Evolutionary conservation across 2,888 invertebrate species (phyloP), one percentile per base, ranked within the genome.

Genomic region (Agrotis segetum): DNA sequence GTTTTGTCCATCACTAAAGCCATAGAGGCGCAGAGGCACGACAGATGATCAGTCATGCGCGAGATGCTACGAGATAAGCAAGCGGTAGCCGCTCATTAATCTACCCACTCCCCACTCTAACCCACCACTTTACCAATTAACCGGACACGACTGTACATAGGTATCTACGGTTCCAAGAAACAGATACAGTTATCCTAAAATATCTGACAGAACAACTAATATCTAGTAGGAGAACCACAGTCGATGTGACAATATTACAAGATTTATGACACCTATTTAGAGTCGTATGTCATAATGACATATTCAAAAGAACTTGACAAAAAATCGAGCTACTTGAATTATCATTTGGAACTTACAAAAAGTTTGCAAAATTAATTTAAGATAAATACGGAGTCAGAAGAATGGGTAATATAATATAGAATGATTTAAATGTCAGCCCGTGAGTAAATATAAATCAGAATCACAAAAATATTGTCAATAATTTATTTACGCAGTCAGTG

Each of bases 31-130:
- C 95, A 92, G 90, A 94, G 93, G 93, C 95, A 95, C 94, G 96
- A 96, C 96, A 95, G 96, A 96, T 96, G 95, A 96, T 96, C 96
- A 95, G 93, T 96, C 96, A 96, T 95, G 95, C 94, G 95, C 96
- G 92, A 92, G 96, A 96, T 96, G 94, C 92, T 91, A 92, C 92
- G 86, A 89, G 95, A 96, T 96, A 96, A 95, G 94, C 90, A 90
- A 86, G 93, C 95, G 90, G 96, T 96, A 95, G 95, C 96, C 93
- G 93, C 95, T 96, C 96, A 96, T 96, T 96, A 96, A 96, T 96
- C 96, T 96, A 90, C 94, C 94, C 90, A 91, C 92, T 92, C 93
- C 92, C 93, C 92, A 87, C 90, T 85, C 88, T 86, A 85, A 87
- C 78, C 91, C 89, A 91, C 90, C 89, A 91, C 92, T 90, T 90